Evolutionary conservation across 2,888 invertebrate species (phyloP).

Genomic region (Drosophila acutilabella): DNA sequence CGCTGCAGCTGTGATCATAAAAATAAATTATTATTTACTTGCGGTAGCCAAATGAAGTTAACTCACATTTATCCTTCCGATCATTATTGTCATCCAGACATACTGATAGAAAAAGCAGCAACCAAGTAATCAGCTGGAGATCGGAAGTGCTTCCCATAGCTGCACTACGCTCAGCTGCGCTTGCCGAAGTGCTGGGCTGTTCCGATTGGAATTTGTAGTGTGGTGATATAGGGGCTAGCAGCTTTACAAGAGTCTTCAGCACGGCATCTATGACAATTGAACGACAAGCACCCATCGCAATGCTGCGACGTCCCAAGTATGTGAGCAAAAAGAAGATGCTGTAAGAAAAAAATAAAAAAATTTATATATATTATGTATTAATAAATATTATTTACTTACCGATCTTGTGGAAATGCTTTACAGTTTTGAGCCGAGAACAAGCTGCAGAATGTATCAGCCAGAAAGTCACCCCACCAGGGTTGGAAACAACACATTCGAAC

Average conservation of each 20-base stretch:
- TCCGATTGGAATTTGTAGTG: conserved; percentile 79
- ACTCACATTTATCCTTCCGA: conserved; percentile 84
- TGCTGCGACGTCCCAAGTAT: conserved; percentile 93
- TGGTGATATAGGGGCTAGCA: conserved; percentile 87
- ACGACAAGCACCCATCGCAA: conserved; percentile 87
- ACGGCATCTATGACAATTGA: conserved; percentile 88
- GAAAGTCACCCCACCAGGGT: conserved; percentile 95
- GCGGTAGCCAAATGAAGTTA: background rate
- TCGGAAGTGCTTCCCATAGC: conserved; percentile 85
- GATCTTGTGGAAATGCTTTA: conserved; percentile 93
- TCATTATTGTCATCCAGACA: conserved; percentile 87
- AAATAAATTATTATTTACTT: background rate
- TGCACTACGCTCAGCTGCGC: conserved; percentile 84
- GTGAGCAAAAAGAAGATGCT: conserved; percentile 94
- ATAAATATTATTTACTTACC: conserved; percentile 86
- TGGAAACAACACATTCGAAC: conserved; percentile 90
- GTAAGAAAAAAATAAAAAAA: conserved; percentile 49
- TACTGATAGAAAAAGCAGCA: conserved; percentile 90
- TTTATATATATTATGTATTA: background rate
- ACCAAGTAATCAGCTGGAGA: conserved; percentile 90
- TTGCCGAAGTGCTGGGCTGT: conserved; percentile 70
- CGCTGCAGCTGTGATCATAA: conserved; percentile 76
- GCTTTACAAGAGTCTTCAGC: conserved; percentile 87
- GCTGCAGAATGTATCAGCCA: conserved; percentile 92
- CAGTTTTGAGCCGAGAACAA: conserved; percentile 93